These are phyloP conservation scores for Malurus splendens DNA, from an alignment of 2,797 vertebrate species.

Conservation along the genomic window DNA sequence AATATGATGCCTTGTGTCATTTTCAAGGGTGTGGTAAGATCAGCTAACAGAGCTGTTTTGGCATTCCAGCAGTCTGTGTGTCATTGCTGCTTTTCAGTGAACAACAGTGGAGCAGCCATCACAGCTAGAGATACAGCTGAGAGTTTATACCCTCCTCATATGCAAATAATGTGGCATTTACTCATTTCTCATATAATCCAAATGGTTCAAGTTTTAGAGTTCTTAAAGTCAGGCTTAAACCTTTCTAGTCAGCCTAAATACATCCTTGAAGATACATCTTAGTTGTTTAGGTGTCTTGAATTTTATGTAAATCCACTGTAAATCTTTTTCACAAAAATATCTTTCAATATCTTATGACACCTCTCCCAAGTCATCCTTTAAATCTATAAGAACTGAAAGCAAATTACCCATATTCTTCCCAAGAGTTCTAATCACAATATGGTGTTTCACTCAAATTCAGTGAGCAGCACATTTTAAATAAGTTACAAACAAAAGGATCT, in stretches of 20 bases:
- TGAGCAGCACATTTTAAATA: background rate
- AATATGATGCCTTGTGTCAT: background rate
- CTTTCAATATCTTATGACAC: background rate
- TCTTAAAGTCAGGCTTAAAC: background rate
- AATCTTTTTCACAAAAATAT: background rate
- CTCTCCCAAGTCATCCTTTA: background rate
- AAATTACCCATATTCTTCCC: background rate
- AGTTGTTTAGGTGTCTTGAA: background rate
- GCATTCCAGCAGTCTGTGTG: background rate
- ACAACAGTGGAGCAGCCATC: background rate
- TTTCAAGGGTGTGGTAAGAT: background rate
- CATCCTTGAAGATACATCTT: background rate
- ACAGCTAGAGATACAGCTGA: background rate
- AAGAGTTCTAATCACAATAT: background rate
- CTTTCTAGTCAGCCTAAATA: background rate
- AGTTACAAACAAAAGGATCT: background rate
- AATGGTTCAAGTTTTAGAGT: background rate
- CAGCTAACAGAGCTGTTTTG: background rate
- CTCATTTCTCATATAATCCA: background rate
- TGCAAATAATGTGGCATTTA: background rate
- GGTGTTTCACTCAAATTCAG: background rate
- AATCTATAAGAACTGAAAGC: background rate
- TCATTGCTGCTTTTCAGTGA: background rate
- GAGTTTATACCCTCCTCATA: background rate
- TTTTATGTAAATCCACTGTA: background rate